Evolutionary conservation across 2,888 invertebrate species (phyloP).

Genomic region (Tuta absoluta): DNA sequence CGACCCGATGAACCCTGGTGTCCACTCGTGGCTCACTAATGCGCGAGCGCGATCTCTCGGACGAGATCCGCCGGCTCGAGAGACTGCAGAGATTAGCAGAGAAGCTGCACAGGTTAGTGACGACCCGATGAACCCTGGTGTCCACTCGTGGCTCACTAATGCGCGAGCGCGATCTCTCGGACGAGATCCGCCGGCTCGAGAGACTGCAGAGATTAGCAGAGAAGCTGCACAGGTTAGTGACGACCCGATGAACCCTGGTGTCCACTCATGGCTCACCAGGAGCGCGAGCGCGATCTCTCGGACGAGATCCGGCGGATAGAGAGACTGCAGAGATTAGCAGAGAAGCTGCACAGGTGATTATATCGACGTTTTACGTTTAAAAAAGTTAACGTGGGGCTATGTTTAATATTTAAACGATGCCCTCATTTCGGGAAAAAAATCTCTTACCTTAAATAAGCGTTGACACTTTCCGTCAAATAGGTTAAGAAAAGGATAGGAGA

Average conservation of each 20-base stretch:
- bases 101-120: slow-evolving; percentile 87
- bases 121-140: too few relatives aligned
- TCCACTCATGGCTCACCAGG: slow-evolving; percentile 93
- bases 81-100: slow-evolving; percentile 95
- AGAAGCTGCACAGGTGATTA: slow-evolving; percentile 93
- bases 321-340: slow-evolving; percentile 94
- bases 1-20: too few relatives aligned
- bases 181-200: slow-evolving; percentile 95
- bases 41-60: slow-evolving; percentile 93
- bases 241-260: too few relatives aligned
- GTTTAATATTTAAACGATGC: too few relatives aligned
- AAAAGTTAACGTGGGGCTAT: too few relatives aligned
- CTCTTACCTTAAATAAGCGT: too few relatives aligned
- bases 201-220: slow-evolving; percentile 95
- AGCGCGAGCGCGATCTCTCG: slow-evolving; percentile 93
- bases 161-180: slow-evolving; percentile 93
- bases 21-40: slow-evolving; percentile 95
- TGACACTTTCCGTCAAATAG: too few relatives aligned
- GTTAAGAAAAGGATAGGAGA: too few relatives aligned
- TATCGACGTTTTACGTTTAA: too few relatives aligned
- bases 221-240: slow-evolving; percentile 87
- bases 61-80: slow-evolving; percentile 95
- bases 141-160: slow-evolving; percentile 95
- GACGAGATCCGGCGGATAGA: slow-evolving; percentile 96
- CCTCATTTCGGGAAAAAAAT: too few relatives aligned